phyloP scores from a whole-genome alignment of 2,888 invertebrate genomes.

The Eupithecia subfuscata region DNA sequence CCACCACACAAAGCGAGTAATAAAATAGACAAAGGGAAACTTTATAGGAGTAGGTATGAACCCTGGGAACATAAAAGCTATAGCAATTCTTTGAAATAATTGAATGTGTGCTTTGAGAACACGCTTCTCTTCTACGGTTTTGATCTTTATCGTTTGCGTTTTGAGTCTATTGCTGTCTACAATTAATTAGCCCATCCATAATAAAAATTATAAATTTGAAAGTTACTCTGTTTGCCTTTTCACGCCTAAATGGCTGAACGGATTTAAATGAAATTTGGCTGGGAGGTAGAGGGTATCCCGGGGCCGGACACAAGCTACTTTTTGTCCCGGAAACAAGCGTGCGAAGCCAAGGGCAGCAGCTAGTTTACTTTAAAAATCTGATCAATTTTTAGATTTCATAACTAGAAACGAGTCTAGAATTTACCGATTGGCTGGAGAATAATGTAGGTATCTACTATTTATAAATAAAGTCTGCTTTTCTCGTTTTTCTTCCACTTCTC shows the following conservation, averaged over 20 bases:
- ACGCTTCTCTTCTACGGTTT: neutral
- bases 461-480: neutral
- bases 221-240: too few relatives aligned
- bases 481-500: neutral
- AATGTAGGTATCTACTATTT: too few relatives aligned
- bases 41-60: constrained; percentile 8
- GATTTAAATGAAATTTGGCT: too few relatives aligned
- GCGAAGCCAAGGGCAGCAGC: too few relatives aligned
- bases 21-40: constrained; percentile 8
- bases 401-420: neutral
- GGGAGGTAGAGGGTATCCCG: too few relatives aligned
- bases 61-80: neutral
- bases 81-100: neutral
- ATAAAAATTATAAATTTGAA: too few relatives aligned
- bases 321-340: too few relatives aligned
- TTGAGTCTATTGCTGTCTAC: neutral
- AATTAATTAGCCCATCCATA: neutral
- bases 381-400: too few relatives aligned
- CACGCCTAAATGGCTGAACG: too few relatives aligned
- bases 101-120: neutral
- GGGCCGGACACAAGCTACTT: too few relatives aligned
- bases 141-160: neutral
- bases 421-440: neutral
- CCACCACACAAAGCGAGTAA: constrained; percentile 5
- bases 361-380: too few relatives aligned